A percentile compares a stretch with the other conserved stretches of the same genome.
These are phyloP conservation scores for Callipepla californica DNA, from an alignment of 2,113 vertebrate species.

Conservation along the genomic window DNA sequence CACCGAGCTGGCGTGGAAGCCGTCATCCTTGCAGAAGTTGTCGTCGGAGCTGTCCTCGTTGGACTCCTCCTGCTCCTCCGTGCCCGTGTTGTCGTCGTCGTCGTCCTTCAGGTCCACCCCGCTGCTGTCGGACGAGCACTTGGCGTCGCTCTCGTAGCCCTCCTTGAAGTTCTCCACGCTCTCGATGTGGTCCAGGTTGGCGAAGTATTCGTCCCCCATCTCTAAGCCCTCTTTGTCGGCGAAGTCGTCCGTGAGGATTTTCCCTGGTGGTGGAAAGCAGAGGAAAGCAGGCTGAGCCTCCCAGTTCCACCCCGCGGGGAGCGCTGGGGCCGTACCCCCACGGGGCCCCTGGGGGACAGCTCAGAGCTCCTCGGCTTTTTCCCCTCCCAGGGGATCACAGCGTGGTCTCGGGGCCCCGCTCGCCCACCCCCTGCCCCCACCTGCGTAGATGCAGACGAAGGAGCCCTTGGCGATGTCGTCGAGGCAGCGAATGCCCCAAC, in stretches of 20 bases:
- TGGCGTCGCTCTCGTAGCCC: constrained; percentile 95
- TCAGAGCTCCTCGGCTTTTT: too few species aligned
- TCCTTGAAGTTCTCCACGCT: constrained; percentile 99
- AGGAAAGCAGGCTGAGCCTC: fast-evolving
- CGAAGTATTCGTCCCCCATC: constrained; percentile 98
- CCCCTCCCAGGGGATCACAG: too few species aligned
- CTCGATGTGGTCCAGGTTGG: constrained; percentile 97
- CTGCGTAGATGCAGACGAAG: constrained; percentile 97
- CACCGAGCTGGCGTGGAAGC: constrained; percentile 87
- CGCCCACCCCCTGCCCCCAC: constrained; percentile 64
- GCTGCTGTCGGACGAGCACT: constrained; percentile 94
- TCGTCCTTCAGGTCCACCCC: constrained; percentile 89
- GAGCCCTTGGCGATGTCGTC: constrained; percentile 97
- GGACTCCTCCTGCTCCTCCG: constrained; percentile 91
- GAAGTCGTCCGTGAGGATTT: constrained; percentile 96
- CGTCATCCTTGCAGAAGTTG: constrained; percentile 94
- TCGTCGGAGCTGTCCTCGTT: constrained; percentile 95
- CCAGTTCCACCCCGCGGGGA: too few species aligned
- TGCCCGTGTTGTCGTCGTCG: constrained; percentile 86
- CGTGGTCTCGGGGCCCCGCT: too few species aligned
- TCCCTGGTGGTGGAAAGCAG: constrained; percentile 76
- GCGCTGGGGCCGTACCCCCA: too few species aligned
- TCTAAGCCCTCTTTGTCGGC: constrained; percentile 96
- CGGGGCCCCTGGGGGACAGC: too few species aligned
- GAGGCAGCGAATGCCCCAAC: constrained; percentile 97